Evolutionary conservation across 2,888 invertebrate species (phyloP), one percentile per base, ranked within the genome.

Genomic region (Platycheirus rosarum): DNA sequence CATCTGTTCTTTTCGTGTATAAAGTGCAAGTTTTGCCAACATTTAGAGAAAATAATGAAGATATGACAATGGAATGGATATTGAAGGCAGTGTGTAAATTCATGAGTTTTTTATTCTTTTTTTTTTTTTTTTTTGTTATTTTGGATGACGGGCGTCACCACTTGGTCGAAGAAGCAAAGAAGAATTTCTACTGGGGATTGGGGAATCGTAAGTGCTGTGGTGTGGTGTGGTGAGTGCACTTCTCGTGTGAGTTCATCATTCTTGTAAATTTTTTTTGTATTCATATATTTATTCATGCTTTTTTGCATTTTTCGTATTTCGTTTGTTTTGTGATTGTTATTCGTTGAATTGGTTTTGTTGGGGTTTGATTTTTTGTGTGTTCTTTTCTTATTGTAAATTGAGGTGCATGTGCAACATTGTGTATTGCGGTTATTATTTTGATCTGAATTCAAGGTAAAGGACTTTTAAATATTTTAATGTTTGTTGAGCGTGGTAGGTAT

Each of bases 101-200:
- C 69, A 66, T 51, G 62, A 63, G 70, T 20, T 32, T 63, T 48
- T 48, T 11, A 29, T 8, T 73, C 32, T 37, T 13, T n/a, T 11
- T n/a, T 35, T 20, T 20, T 49, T 42, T 35, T 29, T 62, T 16
- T 53, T 44, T n/a, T 49, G 20, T 48, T 42, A 26, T 32, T 63
- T 51, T 53, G 26, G 68, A 71, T 73, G 82, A 82, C 82, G 82
- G 77, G 77, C 82, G 82, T 82, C 82, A 82, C 71, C 82, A 77
- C 71, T 73, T 71, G 42, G 74, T 57, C 20, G 37, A 55, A 55
- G 37, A 40, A 55, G 13, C 13, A 26, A 60, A 18, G 37, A 63
- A 48, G 35, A 49, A 55, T 60, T 44, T 60, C 42, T 60, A 44
- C 18, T 14, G 44, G 32, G 14, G 23, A 49, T 29, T 14, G 44